A percentile compares a stretch with the other conserved stretches of the same genome.
Evolutionary conservation across 2,113 vertebrate genomes (phyloP).

Genomic region (Neofelis nebulosa): DNA sequence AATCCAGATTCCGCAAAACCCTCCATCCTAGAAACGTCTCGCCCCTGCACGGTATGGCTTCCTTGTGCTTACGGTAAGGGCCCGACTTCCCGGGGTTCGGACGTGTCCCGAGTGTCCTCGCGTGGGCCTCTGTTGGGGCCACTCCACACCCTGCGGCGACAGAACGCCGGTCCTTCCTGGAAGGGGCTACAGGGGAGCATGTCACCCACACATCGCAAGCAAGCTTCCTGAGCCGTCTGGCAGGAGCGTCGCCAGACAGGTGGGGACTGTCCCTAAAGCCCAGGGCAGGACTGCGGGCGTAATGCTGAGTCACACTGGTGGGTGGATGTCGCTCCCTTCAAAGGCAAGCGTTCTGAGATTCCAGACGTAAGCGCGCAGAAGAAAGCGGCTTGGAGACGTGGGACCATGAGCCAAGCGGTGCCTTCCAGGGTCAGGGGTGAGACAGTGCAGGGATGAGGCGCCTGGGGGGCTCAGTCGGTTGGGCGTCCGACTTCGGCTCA

Average conservation of each 20-base stretch:
- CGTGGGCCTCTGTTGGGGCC: background rate
- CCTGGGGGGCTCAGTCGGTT: too few relatives aligned
- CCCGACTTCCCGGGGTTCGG: background rate
- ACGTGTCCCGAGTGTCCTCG: background rate
- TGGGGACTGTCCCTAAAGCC: background rate
- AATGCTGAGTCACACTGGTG: background rate
- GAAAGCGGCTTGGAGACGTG: background rate
- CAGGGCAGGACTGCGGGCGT: background rate
- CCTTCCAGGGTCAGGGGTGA: background rate
- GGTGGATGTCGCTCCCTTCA: too few relatives aligned
- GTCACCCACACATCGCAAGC: background rate
- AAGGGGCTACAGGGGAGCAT: fast-evolving
- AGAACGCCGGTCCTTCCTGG: background rate
- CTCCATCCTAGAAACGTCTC: background rate
- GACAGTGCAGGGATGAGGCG: background rate
- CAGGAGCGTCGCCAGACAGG: fast-evolving
- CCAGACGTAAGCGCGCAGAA: background rate
- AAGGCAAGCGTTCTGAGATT: too few relatives aligned
- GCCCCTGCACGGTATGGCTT: background rate
- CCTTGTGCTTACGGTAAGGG: background rate
- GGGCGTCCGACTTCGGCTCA: too few relatives aligned
- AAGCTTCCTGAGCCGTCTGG: background rate
- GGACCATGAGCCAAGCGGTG: fast-evolving
- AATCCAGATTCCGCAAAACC: background rate
- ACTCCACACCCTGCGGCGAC: background rate